phyloP scores from a whole-genome alignment of 2,797 vertebrate species.

The Syncerus caffer region DNA sequence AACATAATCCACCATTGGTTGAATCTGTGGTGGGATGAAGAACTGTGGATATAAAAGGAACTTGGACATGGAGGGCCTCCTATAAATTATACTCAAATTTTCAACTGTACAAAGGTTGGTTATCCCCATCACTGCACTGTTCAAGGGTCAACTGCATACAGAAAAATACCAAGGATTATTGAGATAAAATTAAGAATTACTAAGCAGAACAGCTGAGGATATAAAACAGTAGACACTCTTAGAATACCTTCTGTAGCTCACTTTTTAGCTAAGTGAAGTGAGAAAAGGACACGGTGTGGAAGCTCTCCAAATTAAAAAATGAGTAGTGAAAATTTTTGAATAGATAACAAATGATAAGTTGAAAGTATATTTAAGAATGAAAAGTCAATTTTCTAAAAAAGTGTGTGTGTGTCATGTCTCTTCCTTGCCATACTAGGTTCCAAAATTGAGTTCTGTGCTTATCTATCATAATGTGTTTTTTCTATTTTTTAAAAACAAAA shows the following conservation, averaged over 20 bases:
- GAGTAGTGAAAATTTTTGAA: background rate
- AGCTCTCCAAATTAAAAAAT: background rate
- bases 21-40: background rate
- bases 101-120: background rate
- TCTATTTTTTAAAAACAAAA: background rate
- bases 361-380: background rate
- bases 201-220: background rate
- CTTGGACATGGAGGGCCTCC: background rate
- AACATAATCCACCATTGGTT: background rate
- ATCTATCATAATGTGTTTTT: background rate
- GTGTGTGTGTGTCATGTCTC: background rate
- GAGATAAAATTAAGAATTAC: background rate
- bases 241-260: background rate
- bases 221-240: background rate
- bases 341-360: background rate
- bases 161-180: background rate
- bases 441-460: slow-evolving; percentile 5
- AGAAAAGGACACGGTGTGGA: background rate
- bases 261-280: background rate
- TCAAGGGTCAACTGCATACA: background rate
- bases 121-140: background rate
- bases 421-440: background rate
- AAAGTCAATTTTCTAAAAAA: slow-evolving; percentile 6
- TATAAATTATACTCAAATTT: background rate
- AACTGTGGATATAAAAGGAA: background rate